Percentiles rank a stretch among this genome's conserved stretches.
These are phyloP conservation scores for Oscheius onirici DNA, from an alignment of 2,888 invertebrate genomes.

Conservation along the genomic window DNA sequence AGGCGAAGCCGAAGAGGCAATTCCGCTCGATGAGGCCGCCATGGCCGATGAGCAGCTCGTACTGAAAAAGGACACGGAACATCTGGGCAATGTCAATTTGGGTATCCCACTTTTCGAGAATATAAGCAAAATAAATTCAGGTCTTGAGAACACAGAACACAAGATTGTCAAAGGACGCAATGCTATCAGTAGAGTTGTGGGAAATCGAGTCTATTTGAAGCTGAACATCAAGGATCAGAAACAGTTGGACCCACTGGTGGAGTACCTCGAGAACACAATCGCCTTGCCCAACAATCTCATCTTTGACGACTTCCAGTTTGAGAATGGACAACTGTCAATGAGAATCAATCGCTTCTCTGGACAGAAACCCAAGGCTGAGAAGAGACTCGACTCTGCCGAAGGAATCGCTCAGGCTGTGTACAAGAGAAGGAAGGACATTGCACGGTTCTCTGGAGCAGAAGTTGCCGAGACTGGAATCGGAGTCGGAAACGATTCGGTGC, in stretches of 20 bases:
- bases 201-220: constrained; percentile 69
- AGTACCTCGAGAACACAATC: constrained; percentile 66
- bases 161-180: constrained; percentile 69
- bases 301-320: constrained; percentile 68
- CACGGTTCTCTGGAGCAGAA: constrained; percentile 64
- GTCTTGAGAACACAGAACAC: constrained; percentile 65
- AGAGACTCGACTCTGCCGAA: constrained; percentile 63
- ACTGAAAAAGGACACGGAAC: constrained; percentile 68
- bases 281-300: constrained; percentile 68
- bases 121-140: constrained; percentile 32
- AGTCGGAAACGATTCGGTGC: constrained; percentile 66
- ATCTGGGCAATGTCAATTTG: constrained; percentile 63
- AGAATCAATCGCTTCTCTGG: constrained; percentile 60
- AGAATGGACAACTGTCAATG: constrained; percentile 64
- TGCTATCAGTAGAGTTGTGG: constrained; percentile 63
- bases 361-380: constrained; percentile 51
- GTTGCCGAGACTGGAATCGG: constrained; percentile 71
- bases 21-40: constrained; percentile 49
- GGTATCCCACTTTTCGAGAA: constrained; percentile 34
- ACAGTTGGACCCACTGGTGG: constrained; percentile 65
- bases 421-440: constrained; percentile 70
- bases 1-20: constrained; percentile 55
- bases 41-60: constrained; percentile 39
- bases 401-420: constrained; percentile 70
- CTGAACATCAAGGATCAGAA: constrained; percentile 61